Base-by-base conservation (phyloP, 2,113 vertebrate genomes). In the Forbesichthys agassizii region DNA sequence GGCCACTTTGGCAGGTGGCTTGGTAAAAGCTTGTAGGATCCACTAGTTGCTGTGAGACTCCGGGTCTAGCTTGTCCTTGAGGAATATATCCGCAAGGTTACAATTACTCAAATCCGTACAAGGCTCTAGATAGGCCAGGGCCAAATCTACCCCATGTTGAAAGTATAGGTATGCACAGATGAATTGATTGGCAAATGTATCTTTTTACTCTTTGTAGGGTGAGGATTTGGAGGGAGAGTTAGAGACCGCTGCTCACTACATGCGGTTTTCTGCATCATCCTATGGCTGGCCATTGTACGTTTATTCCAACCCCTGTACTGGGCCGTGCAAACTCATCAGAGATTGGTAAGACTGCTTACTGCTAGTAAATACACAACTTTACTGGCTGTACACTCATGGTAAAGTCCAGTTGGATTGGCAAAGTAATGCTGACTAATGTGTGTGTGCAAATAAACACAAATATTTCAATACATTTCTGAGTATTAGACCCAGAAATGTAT, bases 251-350 rank as follows among this genome's bases (percentile, higher is more conserved):
- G 89, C 91, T 18, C 96, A 99, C 83, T 98, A 86, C 11, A 96
- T 98, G 95, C 91, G 89, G 66, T 98, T 98, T 82, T 97, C 98
- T 9, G 94, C 92, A 0, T 96, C 98, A 4, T 95, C 96, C 1
- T 99, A 99, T 0, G 98, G 98, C 4, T 99, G 98, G 97, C 96
- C 98, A 0, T 81, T 99, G 73, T 99, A 96, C 20, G 1, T 99
- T 4, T 96, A 95, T 80, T 93, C 93, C 53, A 95, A 95, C 84
- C 95, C 91, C 0, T 79, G 95, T 1, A 96, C 95, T 0, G 97
- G 93, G 0, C 84, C 94, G 14, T 98, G 96, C 91, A 97, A 90
- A 66, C 93, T 99, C 46, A 93, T 89, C 2, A 81, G 94, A 27
- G 94, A 96, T 88, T 98, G 97, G 97, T 99, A 91, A 75, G 95